Percentiles rank a stretch among this genome's conserved stretches.
Conservation (phyloP, 1,140 invertebrate species). For the Drosophila azteca region DNA sequence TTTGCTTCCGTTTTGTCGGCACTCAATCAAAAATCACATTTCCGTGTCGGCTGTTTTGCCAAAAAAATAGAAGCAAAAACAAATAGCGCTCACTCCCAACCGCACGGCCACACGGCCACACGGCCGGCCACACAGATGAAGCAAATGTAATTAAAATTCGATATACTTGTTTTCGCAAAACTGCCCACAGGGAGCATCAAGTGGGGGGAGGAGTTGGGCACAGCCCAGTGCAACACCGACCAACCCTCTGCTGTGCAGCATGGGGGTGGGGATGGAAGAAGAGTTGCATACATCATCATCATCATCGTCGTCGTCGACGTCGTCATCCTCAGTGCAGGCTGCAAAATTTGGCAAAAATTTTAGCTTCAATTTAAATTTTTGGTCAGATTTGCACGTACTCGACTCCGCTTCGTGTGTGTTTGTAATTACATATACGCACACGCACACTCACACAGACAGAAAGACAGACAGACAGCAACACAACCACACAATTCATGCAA, state of each 20-base stretch:
- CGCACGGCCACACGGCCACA: slow-evolving; percentile 30
- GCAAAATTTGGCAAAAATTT: slow-evolving; percentile 76
- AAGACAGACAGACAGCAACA: slow-evolving; percentile 4
- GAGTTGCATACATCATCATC: slow-evolving; percentile 67
- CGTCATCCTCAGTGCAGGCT: slow-evolving; percentile 39
- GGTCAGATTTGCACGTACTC: slow-evolving; percentile 83
- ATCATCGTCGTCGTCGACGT: slow-evolving; percentile 11
- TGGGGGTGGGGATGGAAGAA: slow-evolving; percentile 5
- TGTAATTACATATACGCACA: slow-evolving; percentile 73
- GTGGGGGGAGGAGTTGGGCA: slow-evolving; percentile 11
- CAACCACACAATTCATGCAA: slow-evolving; percentile 65
- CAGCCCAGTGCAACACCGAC: slow-evolving; percentile 21
- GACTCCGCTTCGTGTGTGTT: slow-evolving; percentile 55
- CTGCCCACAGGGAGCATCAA: slow-evolving; percentile 51
- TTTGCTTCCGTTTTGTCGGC: slow-evolving; percentile 39
- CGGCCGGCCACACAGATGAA: slow-evolving; percentile 45
- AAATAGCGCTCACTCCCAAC: slow-evolving; percentile 17
- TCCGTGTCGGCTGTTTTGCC: slow-evolving; percentile 61
- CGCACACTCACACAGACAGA: slow-evolving; percentile 18
- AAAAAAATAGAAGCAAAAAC: slow-evolving; percentile 38
- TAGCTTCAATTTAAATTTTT: slow-evolving; percentile 83
- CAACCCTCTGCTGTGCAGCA: slow-evolving; percentile 11
- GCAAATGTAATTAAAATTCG: slow-evolving; percentile 83
- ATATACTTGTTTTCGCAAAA: slow-evolving; percentile 82
- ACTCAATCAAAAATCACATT: slow-evolving; percentile 81